Base-by-base conservation (phyloP, 2,797 vertebrate species). In the Euthynnus affinis region DNA sequence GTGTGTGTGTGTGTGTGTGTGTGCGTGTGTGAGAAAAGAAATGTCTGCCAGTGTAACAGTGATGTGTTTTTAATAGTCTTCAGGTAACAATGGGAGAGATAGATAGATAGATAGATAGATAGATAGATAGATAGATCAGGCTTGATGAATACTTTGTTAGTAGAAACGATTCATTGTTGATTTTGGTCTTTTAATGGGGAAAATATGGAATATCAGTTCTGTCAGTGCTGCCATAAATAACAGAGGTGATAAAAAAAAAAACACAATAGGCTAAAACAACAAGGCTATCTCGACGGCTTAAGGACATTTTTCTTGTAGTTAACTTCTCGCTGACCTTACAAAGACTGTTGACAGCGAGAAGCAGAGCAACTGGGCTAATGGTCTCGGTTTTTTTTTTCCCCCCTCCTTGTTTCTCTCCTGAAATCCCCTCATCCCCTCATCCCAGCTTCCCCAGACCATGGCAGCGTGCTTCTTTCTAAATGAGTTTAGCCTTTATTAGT, bases 401-500 rank as follows among this genome's bases (percentile, higher is more conserved):
- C n/a, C n/a, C n/a, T n/a, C n/a, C 34, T 64, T 3, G 29, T 56
- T 60, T 63, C 69, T 34, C 51, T 37, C 37, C 40, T 14, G 34
- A 37, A 37, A 34, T 37, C 44, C 25, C 18, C 13, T 27, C 22
- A 23, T 4, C 60, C 27, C 5, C 18, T 23, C 15, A 25, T 12
- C 37, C 80, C 69, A 81, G 82, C 87, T 63, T 76, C 73, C 86
- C 63, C 20, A 64, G 76, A 87, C 78, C 37, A 25, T 49, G 67
- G 74, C 81, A 83, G 71, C 44, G 65, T 74, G 77, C 56, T 60
- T 87, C 70, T 69, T 69, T 73, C 74, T 82, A 91, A 91, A 91
- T 77, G 79, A 93, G 87, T 88, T 87, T 88, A 88, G 86, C 82
- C 78, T 80, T 92, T 92, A 90, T 88, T 87, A 89, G 89, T 81